Conservation (phyloP, 2,113 vertebrate species). For the Tringa solitaria region DNA sequence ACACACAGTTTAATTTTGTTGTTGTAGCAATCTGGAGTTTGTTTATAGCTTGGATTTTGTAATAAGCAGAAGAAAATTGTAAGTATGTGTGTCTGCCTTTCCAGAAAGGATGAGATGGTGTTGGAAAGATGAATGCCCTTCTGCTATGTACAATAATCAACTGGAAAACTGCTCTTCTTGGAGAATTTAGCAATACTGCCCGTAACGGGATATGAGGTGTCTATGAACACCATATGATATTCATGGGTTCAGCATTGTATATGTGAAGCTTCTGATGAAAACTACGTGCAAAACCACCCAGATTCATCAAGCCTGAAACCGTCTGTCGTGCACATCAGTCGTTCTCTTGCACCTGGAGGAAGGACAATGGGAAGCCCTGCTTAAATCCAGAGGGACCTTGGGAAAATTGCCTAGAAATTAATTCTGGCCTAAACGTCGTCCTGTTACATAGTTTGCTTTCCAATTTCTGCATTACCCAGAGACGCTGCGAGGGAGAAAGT, state of each 20-base stretch:
- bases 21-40: background rate
- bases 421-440: background rate
- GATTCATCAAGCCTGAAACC: background rate
- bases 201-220: fast-evolving
- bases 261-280: background rate
- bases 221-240: fast-evolving
- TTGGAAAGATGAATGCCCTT: background rate
- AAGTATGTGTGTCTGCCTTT: background rate
- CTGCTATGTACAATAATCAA: background rate
- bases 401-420: background rate
- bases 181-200: background rate
- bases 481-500: background rate
- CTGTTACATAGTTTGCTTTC: background rate
- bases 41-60: background rate
- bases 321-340: background rate
- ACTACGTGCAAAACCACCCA: background rate
- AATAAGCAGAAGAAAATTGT: background rate
- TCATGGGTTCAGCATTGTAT: fast-evolving
- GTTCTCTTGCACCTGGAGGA: background rate
- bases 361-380: background rate
- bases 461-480: background rate
- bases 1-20: background rate
- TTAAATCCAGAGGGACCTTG: background rate
- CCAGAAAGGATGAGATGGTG: background rate
- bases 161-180: background rate